Percentiles rank a stretch among this genome's conserved stretches.
These are phyloP conservation scores for Setophaga petechia DNA, from an alignment of 2,113 vertebrate species.

Conservation along the genomic window DNA sequence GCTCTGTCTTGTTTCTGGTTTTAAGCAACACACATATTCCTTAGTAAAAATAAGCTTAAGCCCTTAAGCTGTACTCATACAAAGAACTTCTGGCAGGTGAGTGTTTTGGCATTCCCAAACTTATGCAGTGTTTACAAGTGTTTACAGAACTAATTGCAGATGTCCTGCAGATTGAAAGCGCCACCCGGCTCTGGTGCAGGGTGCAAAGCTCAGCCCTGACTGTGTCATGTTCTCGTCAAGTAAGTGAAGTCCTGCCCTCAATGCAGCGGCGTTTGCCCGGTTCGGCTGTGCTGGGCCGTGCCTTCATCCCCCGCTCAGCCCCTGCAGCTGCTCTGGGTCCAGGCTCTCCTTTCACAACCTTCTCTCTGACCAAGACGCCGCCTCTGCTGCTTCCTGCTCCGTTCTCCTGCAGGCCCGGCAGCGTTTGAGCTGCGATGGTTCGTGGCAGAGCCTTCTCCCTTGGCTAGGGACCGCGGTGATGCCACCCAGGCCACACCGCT, in stretches of 20 bases:
- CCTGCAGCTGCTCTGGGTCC: neutral
- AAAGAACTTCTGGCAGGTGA: neutral
- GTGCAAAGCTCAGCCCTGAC: accelerated
- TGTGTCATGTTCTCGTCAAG: accelerated
- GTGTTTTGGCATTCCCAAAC: neutral
- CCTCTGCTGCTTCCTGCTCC: neutral
- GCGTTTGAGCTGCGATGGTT: no score
- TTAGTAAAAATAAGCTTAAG: neutral
- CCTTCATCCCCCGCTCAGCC: accelerated
- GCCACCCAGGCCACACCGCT: accelerated
- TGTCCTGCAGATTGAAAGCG: neutral
- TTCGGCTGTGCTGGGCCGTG: neutral
- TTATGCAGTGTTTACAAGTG: accelerated
- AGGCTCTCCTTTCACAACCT: neutral
- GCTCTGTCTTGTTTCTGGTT: neutral
- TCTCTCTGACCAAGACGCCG: accelerated
- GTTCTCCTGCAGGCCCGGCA: neutral
- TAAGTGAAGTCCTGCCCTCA: neutral
- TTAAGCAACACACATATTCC: neutral
- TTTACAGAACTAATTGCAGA: neutral
- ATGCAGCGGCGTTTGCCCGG: accelerated
- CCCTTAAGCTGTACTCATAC: neutral
- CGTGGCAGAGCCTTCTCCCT: neutral
- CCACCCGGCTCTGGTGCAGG: neutral
- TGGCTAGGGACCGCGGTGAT: accelerated